Evolutionary conservation across 2,888 invertebrate species (phyloP), one percentile per base, ranked within the genome.

Genomic region (Lordiphosa andalusiaca): DNA sequence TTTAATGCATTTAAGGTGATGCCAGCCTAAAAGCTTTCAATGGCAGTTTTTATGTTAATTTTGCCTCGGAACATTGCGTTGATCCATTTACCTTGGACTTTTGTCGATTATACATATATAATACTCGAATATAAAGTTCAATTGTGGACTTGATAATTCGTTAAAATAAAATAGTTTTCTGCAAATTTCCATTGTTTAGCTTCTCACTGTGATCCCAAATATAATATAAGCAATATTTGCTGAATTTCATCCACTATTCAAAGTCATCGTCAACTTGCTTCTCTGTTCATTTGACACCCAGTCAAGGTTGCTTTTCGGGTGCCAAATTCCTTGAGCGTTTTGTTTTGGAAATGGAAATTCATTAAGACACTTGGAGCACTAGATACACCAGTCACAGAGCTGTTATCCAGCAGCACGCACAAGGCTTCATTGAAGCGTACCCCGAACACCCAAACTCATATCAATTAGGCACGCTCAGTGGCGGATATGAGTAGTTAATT

Each of bases 401-500:
- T 30, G 7, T 9, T 38, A 49, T 36, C 42, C 44, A 42, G n/a
- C 46, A 51, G 30, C 35, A 41, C 59, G 41, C 61, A 65, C 52
- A 48, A 12, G 33, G 41, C 23, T 23, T 41, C 66, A 55, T 60
- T 66, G 52, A 66, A 41, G 66, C 52, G 49, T 50, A 21, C 5
- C 40, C 30, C 16, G 10, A 7, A 10, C 7, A 42, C 49, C 38
- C 35, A 40, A 35, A 23, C 68, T 56, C 73, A 71, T 77, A 71
- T 77, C 77, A 80, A 80, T 83, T 77, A 83, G 73, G 66, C 59
- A 71, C 67, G 74, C 69, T 80, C 70, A 52, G 62, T 46, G 59
- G 60, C 81, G 80, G 83, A 76, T 83, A 80, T 83, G 71, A 83
- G 81, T 76, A 77, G 80, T 83, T 80, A 83, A 80, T 80, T 83